Percentiles rank a stretch among this genome's conserved stretches.
Evolutionary conservation across 2,888 invertebrate genomes (phyloP).

Genomic region (Dynastes hyllus): DNA sequence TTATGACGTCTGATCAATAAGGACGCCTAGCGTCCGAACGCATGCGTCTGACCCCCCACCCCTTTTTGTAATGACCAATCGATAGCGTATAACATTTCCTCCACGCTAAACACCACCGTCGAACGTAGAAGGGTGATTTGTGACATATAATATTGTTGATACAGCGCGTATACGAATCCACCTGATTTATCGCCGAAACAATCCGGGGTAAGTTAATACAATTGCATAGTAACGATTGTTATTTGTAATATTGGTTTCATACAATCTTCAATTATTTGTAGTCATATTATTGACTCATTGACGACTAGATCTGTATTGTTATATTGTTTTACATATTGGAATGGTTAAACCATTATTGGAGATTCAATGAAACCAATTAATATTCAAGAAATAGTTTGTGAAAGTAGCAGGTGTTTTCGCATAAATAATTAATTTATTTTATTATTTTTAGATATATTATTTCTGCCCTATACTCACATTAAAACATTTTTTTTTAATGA

Average conservation of each 20-base stretch:
- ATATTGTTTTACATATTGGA: not conserved
- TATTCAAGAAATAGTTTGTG: no score
- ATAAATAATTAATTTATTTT: no score
- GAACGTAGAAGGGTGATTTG: constrained; percentile 61
- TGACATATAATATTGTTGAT: constrained; percentile 59
- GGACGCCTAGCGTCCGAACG: constrained; percentile 62
- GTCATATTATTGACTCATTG: not conserved
- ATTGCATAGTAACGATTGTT: constrained; percentile 18
- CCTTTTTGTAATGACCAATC: constrained; percentile 58
- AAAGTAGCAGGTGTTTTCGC: no score
- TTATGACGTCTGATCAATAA: constrained; percentile 59
- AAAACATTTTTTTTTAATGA: no score
- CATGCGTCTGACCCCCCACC: constrained; percentile 61
- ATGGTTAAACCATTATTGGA: no score
- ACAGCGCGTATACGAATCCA: constrained; percentile 12
- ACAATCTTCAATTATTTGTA: not conserved
- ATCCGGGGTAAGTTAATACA: constrained; percentile 2
- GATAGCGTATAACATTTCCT: constrained; percentile 61
- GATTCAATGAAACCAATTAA: no score
- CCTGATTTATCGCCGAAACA: constrained; percentile 6
- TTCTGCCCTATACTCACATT: no score
- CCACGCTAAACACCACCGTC: constrained; percentile 59
- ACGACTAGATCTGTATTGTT: not conserved
- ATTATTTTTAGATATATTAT: no score
- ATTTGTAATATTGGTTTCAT: constrained; percentile 2